Evolutionary conservation across 2,888 invertebrate genomes (phyloP).

Genomic region (Serripes groenlandicus): DNA sequence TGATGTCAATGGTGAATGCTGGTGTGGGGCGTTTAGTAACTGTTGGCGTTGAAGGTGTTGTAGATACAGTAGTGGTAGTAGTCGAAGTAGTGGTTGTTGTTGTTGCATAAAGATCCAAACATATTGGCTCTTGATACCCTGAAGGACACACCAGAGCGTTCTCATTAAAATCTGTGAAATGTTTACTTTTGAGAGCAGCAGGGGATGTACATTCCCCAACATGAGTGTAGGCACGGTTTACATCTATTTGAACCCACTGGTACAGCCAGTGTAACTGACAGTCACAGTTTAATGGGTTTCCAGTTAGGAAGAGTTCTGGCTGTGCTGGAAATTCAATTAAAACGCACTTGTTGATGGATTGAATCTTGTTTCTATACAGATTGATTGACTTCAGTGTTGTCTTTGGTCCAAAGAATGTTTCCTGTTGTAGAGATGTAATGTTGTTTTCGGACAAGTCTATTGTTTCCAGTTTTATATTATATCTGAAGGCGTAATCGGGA

Average conservation of each 20-base stretch:
- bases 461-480: slow-evolving; percentile 67
- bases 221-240: slow-evolving; percentile 5
- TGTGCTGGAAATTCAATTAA: slow-evolving; percentile 70
- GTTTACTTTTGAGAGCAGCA: slow-evolving; percentile 24
- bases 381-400: slow-evolving; percentile 67
- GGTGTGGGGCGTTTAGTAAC: slow-evolving; percentile 38
- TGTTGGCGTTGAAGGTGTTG: slow-evolving; percentile 46
- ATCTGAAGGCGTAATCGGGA: slow-evolving; percentile 73
- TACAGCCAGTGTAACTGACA: slow-evolving; percentile 94
- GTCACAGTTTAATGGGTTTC: slow-evolving; percentile 93
- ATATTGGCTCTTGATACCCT: slow-evolving; percentile 37
- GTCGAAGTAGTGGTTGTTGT: slow-evolving; percentile 54
- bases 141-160: slow-evolving; percentile 48
- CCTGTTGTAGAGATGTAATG: slow-evolving; percentile 70
- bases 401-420: slow-evolving; percentile 74
- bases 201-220: slow-evolving; percentile 58
- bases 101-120: slow-evolving; percentile 62
- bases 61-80: slow-evolving; percentile 37
- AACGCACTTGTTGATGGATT: slow-evolving; percentile 72
- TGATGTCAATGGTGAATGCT: slow-evolving; percentile 25
- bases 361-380: slow-evolving; percentile 71
- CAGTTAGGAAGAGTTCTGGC: slow-evolving; percentile 89
- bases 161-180: slow-evolving; percentile 39
- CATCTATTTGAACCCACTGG: slow-evolving; percentile 78
- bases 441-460: slow-evolving; percentile 73